Conservation (phyloP, 2,888 invertebrate genomes). For the Cephus runcator region DNA sequence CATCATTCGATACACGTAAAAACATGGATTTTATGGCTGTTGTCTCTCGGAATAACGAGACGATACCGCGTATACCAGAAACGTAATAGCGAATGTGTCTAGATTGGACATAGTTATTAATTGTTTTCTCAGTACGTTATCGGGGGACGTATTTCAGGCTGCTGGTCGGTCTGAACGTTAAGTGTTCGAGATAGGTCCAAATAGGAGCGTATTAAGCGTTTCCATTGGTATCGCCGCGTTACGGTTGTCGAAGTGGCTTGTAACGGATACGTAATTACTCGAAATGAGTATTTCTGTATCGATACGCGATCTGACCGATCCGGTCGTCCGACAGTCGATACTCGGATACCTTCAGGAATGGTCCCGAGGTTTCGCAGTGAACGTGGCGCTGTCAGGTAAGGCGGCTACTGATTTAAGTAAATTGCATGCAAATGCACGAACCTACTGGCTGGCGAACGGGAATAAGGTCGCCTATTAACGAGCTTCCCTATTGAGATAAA, state of each 20-base stretch:
- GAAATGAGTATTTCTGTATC: constrained; percentile 5
- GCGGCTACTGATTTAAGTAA: constrained; percentile 42
- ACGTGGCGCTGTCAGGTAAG: constrained; percentile 32
- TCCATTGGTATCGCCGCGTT: no score
- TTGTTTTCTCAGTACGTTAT: no score
- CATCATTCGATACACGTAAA: no score
- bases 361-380: constrained; percentile 4
- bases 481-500: constrained; percentile 33
- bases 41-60: no score
- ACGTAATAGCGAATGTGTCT: no score
- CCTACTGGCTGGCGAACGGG: constrained; percentile 17
- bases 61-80: no score
- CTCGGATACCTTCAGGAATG: not conserved
- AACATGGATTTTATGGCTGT: no score
- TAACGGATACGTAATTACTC: not conserved
- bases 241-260: not conserved
- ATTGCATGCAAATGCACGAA: constrained; percentile 47
- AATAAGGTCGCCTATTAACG: constrained; percentile 40
- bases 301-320: not conserved
- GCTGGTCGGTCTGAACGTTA: no score
- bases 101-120: no score
- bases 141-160: no score
- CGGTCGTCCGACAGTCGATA: not conserved
- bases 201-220: no score
- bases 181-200: not conserved